Base-by-base conservation (phyloP, 2,888 invertebrate species). In the Anticlea derivata region DNA sequence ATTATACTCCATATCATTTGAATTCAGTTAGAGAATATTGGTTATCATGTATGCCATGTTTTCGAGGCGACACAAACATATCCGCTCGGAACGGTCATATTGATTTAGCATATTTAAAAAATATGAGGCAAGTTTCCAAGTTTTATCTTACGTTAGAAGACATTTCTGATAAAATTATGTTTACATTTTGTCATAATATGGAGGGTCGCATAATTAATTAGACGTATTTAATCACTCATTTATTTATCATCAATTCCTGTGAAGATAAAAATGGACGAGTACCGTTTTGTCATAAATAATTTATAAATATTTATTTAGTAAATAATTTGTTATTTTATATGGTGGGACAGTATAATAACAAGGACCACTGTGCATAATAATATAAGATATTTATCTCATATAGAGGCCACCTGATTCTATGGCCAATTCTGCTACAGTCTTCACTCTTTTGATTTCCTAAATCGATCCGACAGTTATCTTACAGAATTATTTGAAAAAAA, bases 141-240 rank as follows among this genome's bases (percentile, higher is more conserved):
- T n/a, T n/a, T n/a, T n/a, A 7, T 34, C 10, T 34, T 17, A 17
- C n/a, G 31, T 5, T 11, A 4, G 7, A 30, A 30, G 1, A 41
- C 12, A 23, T 41, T 31, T 31, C 23, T 5, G 20, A 24, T 33
- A 20, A 53, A n/a, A n/a, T n/a, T 46, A 49, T 60, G 61, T 49
- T 75, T 69, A 82, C 89, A 90, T 89, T 90, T 90, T 89, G 90
- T 89, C 89, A 90, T 90, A 90, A 89, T 75, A 70, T 83, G 86
- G 87, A 73, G 78, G 74, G 76, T 73, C 73, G 73, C 70, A 67
- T 76, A 71, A 73, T 66, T 71, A 70, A 41, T 61, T 75, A 72
- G 72, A 73, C 55, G 61, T 75, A 73, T 68, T 73, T 69, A 73
- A 67, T 75, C 73, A 80, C 70, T 79, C 80, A 73, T 68, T 74